Evolutionary conservation across 2,888 invertebrate genomes (phyloP), one percentile per base, ranked within the genome.

Genomic region (Opisthograptis luteolata): DNA sequence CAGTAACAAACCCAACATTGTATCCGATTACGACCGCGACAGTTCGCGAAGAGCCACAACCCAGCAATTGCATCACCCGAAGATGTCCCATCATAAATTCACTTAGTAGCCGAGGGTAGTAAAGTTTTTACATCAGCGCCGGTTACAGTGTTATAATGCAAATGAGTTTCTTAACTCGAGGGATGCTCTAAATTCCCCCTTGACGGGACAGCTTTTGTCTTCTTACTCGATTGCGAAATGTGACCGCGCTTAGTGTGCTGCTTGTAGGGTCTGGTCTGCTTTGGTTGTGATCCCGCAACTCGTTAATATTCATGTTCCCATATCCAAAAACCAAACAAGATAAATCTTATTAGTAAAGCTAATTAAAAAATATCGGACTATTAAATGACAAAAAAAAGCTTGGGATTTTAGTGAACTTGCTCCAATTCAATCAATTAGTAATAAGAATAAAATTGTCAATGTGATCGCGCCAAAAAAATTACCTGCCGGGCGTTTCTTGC

Each of bases 91-190:
- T 73, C 69, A 76, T 78, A 79, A 81, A 79, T 78, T 79, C 73
- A 74, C 74, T 73, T 73, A 75, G 75, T 73, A 66, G 68, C 64
- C 60, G 49, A 47, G 59, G 64, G 70, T 70, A 70, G 71, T 76
- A 71, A 82, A 82, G 67, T 80, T 80, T 78, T 77, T 76, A 76
- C 75, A 76, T 74, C 73, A 40, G 70, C 57, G 59, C 28, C 67
- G 76, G 69, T 79, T 75, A 73, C 73, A 70, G 68, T 77, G 74
- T 81, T 79, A 76, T 72, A 74, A 81, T 81, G 82, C 76, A 81
- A 81, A 83, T 79, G 71, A 81, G 78, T 78, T 78, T 64, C 64
- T 66, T 66, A 79, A 79, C 73, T 81, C 60, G 64, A 54, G 67
- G 65, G 64, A 65, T 65, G 69, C 56, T 47, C 66, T 74, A 73